These are phyloP conservation scores for Galeruca laticollis DNA, from an alignment of 2,888 invertebrate genomes.

Conservation along the genomic window DNA sequence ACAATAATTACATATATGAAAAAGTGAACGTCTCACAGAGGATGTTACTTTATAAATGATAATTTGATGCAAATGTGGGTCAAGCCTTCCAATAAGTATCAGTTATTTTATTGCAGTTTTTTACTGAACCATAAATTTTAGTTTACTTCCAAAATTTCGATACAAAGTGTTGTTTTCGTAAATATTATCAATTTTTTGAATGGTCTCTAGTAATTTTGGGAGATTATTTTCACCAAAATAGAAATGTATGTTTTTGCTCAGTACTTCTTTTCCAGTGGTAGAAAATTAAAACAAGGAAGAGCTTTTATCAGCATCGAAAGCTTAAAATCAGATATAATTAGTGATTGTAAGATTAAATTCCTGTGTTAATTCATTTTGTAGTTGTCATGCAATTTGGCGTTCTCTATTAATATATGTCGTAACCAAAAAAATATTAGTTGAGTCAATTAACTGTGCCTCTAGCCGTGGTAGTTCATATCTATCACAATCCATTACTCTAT, in stretches of 20 bases:
- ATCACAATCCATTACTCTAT: constrained; percentile 55
- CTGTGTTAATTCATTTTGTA: constrained; percentile 65
- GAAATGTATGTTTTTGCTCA: not conserved
- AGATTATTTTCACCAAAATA: not conserved
- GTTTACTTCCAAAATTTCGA: too few species aligned
- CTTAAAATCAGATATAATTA: constrained; percentile 31
- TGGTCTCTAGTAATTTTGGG: too few species aligned
- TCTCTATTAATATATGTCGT: constrained; percentile 65
- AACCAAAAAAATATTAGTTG: constrained; percentile 69
- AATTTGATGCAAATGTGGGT: too few species aligned
- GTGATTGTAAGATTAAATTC: constrained; percentile 49
- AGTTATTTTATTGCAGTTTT: too few species aligned
- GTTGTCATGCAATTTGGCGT: constrained; percentile 62
- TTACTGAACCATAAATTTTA: too few species aligned
- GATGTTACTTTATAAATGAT: too few species aligned
- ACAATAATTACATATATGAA: too few species aligned
- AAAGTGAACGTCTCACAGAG: too few species aligned
- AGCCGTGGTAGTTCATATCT: constrained; percentile 67
- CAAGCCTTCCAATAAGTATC: too few species aligned
- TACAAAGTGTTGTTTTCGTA: too few species aligned
- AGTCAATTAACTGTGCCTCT: constrained; percentile 76
- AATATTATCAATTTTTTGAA: too few species aligned
- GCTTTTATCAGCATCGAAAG: constrained; percentile 28
- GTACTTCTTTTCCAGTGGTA: constrained; percentile 22
- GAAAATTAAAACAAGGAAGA: constrained; percentile 1